Evolutionary conservation across 2,797 vertebrate species (phyloP).

Genomic region (Picus viridis): DNA sequence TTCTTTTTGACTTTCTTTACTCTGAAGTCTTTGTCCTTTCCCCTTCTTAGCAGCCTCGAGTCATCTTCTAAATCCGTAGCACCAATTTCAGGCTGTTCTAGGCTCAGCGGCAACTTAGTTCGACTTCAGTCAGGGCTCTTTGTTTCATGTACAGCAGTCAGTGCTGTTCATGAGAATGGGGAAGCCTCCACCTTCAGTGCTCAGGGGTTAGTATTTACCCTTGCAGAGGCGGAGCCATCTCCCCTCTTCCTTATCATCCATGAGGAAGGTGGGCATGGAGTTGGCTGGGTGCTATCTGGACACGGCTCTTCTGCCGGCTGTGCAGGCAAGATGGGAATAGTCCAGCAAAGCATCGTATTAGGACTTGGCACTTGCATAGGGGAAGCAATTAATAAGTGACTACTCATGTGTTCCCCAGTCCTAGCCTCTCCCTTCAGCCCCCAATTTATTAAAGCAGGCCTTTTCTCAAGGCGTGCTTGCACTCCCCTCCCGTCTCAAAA

Average conservation of each 20-base stretch:
- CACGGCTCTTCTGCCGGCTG: neutral
- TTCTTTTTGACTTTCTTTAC: neutral
- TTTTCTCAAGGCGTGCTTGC: constrained; percentile 66
- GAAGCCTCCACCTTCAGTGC: neutral
- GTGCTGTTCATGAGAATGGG: fast-evolving
- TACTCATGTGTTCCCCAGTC: constrained; percentile 78
- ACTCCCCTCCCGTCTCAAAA: constrained; percentile 70
- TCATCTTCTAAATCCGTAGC: neutral
- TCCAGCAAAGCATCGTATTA: constrained; percentile 11
- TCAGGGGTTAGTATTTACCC: neutral
- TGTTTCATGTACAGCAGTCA: neutral
- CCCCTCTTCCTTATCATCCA: fast-evolving
- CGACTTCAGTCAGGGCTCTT: neutral
- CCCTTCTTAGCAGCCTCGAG: neutral
- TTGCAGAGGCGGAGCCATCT: neutral
- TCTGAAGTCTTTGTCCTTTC: neutral
- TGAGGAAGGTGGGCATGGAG: neutral
- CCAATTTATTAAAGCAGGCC: constrained; percentile 73
- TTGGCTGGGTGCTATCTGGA: neutral
- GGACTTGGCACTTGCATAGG: constrained; percentile 67
- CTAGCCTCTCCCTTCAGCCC: constrained; percentile 69
- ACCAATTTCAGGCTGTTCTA: neutral
- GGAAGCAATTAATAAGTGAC: constrained; percentile 82
- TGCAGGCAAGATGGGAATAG: neutral
- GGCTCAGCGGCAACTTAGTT: neutral